Evolutionary conservation across 2,797 vertebrate genomes (phyloP), one percentile per base, ranked within the genome.

Genomic region (Enteromius radiatus): DNA sequence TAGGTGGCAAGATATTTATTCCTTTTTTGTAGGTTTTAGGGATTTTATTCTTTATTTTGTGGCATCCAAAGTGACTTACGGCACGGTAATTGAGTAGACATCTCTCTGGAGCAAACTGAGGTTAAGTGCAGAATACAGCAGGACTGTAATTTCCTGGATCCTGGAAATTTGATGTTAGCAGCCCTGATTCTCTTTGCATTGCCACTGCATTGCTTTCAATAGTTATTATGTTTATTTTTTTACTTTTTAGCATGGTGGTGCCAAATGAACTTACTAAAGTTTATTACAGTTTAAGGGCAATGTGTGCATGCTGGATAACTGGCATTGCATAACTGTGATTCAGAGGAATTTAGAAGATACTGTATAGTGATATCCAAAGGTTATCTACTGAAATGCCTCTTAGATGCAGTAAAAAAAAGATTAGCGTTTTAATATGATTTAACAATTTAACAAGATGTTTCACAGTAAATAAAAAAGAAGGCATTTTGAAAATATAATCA

Each of bases 221-320:
- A 31, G 28, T 33, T 4, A 0, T 76, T 21, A 21, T 73, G 43
- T 73, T 73, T 71, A 19, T 21, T 19, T 21, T 28, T 49, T n/a
- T n/a, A n/a, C 9, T 61, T 26, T 54, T 5, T n/a, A n/a, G 33
- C 23, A 31, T 43, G 49, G 23, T 59, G 78, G 54, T 21, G 31
- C 45, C 5, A 68, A 38, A 5, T 54, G 21, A 54, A 63, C 23
- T 28, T 31, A 63, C 43, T 36, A 4, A 68, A 14, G 69, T 73
- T 73, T 64, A 81, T 81, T 19, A 5, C 69, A 81, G 56, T 70
- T 52, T 69, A 23, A 70, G 52, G 52, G 6, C 65, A 59, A 70
- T 59, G n/a, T 38, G 8, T 41, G 31, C 15, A 15, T 41, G 36
- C 21, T n/a, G 17, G 26, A 43, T 45, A 80, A 70, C 21, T 31